These are phyloP conservation scores for Cheirogaleus major DNA, from an alignment of 2,797 vertebrate species.

Conservation along the genomic window DNA sequence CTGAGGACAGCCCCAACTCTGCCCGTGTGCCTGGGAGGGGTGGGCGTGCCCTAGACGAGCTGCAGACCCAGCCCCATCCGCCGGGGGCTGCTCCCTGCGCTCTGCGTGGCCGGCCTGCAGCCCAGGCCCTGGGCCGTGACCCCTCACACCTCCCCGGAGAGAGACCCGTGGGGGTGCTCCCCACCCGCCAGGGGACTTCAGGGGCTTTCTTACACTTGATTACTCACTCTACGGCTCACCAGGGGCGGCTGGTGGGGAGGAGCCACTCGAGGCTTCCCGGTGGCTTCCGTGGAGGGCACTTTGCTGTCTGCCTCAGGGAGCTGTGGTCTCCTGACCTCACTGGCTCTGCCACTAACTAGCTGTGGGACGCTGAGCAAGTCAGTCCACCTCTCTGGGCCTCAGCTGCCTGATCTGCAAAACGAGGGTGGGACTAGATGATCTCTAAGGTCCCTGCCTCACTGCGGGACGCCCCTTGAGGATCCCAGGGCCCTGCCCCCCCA, in stretches of 20 bases:
- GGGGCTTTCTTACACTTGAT: not conserved
- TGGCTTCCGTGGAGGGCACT: not conserved
- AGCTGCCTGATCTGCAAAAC: not conserved
- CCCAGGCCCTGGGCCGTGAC: not conserved
- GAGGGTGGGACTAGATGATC: not conserved
- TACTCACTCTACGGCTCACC: constrained; percentile 2
- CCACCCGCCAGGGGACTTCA: not conserved
- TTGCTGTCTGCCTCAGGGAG: not conserved
- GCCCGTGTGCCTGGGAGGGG: fast-evolving
- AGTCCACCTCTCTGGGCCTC: constrained; percentile 14
- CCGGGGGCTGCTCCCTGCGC: not conserved
- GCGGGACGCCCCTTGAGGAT: not conserved
- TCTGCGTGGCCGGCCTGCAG: not conserved
- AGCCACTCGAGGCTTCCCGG: not conserved
- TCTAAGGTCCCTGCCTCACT: not conserved
- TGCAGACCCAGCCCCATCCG: not conserved
- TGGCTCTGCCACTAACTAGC: constrained; percentile 52
- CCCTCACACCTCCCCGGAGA: not conserved
- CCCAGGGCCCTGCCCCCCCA: not conserved
- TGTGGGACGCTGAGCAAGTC: constrained; percentile 19
- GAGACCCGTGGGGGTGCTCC: not conserved
- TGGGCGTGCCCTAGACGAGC: not conserved
- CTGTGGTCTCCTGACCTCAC: not conserved
- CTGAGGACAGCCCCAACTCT: not conserved
- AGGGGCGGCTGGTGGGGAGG: not conserved